Evolutionary conservation across 2,113 vertebrate genomes (phyloP).

Genomic region (Otus sunia): DNA sequence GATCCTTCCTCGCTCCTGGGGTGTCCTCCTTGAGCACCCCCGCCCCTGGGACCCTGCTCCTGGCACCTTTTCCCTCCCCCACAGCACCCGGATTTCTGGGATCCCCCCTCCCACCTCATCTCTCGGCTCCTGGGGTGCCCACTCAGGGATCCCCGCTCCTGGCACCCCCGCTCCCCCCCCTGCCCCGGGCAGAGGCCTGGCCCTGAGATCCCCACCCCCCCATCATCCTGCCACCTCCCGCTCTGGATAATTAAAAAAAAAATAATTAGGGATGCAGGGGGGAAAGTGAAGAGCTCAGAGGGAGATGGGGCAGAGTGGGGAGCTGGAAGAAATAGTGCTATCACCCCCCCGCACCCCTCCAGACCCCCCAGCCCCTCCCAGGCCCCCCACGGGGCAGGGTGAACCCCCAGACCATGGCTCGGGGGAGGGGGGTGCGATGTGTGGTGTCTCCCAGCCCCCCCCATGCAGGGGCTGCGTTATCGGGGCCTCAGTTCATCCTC

Average conservation of each 20-base stretch:
- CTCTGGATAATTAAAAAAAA: too few species aligned
- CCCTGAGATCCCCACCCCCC: neutral
- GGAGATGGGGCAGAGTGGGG: neutral
- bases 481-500: neutral
- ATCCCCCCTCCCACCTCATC: neutral
- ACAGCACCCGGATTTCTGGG: neutral
- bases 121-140: too few species aligned
- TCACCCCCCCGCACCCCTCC: too few species aligned
- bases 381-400: neutral
- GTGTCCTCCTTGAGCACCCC: neutral
- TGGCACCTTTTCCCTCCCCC: too few species aligned
- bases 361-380: too few species aligned
- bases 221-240: neutral
- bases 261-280: too few species aligned
- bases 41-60: neutral
- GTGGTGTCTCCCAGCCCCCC: too few species aligned
- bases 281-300: neutral
- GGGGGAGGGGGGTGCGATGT: too few species aligned
- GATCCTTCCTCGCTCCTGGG: rapidly evolving
- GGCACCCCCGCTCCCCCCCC: too few species aligned
- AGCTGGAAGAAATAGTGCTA: neutral
- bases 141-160: neutral
- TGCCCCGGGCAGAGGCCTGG: neutral
- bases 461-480: rapidly evolving
- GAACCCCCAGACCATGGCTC: neutral